Evolutionary conservation across 2,888 invertebrate species (phyloP).

Genomic region (Lomographa bimaculata): DNA sequence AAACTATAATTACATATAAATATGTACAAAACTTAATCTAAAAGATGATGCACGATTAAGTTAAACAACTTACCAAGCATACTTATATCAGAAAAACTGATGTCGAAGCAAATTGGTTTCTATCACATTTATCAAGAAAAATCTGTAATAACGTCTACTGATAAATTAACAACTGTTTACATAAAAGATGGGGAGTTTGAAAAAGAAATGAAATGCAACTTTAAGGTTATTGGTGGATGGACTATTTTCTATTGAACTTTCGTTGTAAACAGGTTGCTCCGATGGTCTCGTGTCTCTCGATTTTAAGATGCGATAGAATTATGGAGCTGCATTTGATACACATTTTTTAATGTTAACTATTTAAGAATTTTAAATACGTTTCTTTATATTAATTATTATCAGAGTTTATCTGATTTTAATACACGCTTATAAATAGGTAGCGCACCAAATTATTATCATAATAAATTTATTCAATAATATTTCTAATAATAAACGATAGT

Average conservation of each 20-base stretch:
- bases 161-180: slow-evolving; percentile 43
- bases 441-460: no score
- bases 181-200: slow-evolving; percentile 13
- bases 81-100: slow-evolving; percentile 50
- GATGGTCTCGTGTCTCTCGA: neutral
- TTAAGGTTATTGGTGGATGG: neutral
- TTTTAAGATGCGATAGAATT: slow-evolving; percentile 8
- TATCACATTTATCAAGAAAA: slow-evolving; percentile 49
- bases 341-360: slow-evolving; percentile 3
- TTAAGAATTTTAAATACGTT: slow-evolving; percentile 7
- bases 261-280: slow-evolving; percentile 5
- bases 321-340: slow-evolving; percentile 13
- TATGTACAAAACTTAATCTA: no score
- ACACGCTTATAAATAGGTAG: no score
- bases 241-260: neutral
- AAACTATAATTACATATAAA: no score
- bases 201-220: neutral
- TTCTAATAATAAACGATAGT: no score
- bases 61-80: slow-evolving; percentile 33
- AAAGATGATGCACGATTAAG: no score
- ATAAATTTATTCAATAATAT: no score
- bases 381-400: slow-evolving; percentile 7
- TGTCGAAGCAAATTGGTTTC: slow-evolving; percentile 57
- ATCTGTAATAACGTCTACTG: slow-evolving; percentile 48
- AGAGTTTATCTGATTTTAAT: slow-evolving; percentile 13